Percentiles rank a stretch among this genome's conserved stretches.
These are phyloP conservation scores for Idaea dimidiata DNA, from an alignment of 2,888 invertebrate species.

Conservation along the genomic window DNA sequence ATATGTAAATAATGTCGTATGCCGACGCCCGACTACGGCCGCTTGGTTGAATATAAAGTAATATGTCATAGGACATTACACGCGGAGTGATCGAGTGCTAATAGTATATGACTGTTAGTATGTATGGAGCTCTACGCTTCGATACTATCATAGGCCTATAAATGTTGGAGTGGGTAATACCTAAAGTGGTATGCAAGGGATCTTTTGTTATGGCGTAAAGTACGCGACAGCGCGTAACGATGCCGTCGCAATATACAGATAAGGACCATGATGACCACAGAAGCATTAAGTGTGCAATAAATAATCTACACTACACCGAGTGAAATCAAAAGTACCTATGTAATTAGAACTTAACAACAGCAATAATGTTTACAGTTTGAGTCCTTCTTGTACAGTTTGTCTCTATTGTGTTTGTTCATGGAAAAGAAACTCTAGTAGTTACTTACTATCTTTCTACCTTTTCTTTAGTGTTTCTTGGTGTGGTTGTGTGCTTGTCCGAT, in stretches of 20 bases:
- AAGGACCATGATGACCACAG: slow-evolving; percentile 48
- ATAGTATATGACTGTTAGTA: too few species aligned
- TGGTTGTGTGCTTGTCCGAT: too few species aligned
- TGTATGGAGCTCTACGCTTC: slow-evolving; percentile 14
- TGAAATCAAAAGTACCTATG: slow-evolving; percentile 18
- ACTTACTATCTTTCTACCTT: too few species aligned
- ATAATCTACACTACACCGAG: slow-evolving; percentile 17
- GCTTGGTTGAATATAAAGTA: slow-evolving; percentile 66
- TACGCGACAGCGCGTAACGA: slow-evolving; percentile 63
- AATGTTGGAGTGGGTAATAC: slow-evolving; percentile 17
- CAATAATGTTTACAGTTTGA: slow-evolving; percentile 3
- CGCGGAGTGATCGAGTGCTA: slow-evolving; percentile 51
- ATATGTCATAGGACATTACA: slow-evolving; percentile 61
- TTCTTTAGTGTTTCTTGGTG: too few species aligned
- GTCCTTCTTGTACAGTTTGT: neutral
- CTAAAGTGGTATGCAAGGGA: slow-evolving; percentile 56
- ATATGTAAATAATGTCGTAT: slow-evolving; percentile 75
- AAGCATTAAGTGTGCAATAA: slow-evolving; percentile 43
- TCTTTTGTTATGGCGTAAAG: slow-evolving; percentile 57
- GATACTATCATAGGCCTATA: slow-evolving; percentile 22
- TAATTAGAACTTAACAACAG: neutral
- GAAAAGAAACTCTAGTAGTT: too few species aligned
- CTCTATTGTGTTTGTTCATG: too few species aligned
- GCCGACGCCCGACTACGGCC: slow-evolving; percentile 46
- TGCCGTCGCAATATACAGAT: slow-evolving; percentile 51